phyloP scores from a whole-genome alignment of 1,140 invertebrate species.

The Laupala kohalensis region DNA sequence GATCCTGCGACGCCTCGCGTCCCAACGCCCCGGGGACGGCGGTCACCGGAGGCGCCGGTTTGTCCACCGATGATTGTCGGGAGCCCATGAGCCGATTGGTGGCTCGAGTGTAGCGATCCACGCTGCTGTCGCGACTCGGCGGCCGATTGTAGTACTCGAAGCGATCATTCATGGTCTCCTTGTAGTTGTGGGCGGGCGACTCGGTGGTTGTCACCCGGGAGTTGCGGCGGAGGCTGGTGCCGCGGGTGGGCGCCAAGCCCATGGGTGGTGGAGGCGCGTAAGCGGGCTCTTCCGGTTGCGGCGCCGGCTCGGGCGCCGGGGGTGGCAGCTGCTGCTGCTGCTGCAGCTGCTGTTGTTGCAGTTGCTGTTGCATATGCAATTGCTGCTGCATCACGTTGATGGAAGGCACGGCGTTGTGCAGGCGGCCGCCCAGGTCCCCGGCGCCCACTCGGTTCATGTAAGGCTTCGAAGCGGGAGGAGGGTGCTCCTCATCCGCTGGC shows the following conservation, averaged over 20 bases:
- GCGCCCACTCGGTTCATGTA: conserved; percentile 13
- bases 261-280: background rate
- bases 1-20: conserved; percentile 6
- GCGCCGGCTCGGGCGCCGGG: background rate
- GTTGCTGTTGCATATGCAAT: background rate
- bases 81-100: conserved; percentile 37
- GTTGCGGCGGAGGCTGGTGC: conserved; percentile 27
- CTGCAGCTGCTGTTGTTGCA: too few species aligned
- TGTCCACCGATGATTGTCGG: conserved; percentile 62
- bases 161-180: conserved; percentile 45
- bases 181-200: conserved; percentile 29
- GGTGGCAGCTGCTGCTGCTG: background rate
- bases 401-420: conserved; percentile 4
- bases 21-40: background rate
- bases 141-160: conserved; percentile 89
- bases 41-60: conserved; percentile 25
- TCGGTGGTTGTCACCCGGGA: conserved; percentile 29
- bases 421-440: background rate
- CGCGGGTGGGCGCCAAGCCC: conserved; percentile 10
- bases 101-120: conserved; percentile 56
- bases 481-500: background rate
- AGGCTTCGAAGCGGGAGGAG: background rate
- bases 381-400: conserved; percentile 9
- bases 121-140: conserved; percentile 73
- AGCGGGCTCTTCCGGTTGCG: background rate